Percentiles rank a stretch among this genome's conserved stretches.
Conservation (phyloP, 2,888 invertebrate genomes). For the Uropetala carovei region DNA sequence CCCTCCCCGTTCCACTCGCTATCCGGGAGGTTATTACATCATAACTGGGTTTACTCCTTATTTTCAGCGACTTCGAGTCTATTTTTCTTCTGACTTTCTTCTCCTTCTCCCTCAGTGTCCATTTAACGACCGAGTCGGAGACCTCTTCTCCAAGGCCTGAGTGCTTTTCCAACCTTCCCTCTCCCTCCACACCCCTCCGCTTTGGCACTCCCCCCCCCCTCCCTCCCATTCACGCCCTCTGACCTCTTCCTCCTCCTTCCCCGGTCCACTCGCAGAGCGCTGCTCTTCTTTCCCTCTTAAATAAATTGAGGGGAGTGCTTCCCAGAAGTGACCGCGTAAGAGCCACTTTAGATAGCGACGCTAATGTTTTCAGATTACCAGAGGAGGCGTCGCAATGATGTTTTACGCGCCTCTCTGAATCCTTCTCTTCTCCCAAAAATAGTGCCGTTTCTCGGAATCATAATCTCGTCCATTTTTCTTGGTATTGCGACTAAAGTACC, state of each 20-base stretch:
- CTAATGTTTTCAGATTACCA: constrained; percentile 35
- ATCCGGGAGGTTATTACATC: neutral
- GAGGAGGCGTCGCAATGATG: neutral
- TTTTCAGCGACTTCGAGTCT: constrained; percentile 18
- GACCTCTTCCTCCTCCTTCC: neutral
- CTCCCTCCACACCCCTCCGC: neutral
- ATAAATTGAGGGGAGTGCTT: constrained; percentile 32
- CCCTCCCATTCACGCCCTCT: neutral
- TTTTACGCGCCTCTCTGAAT: neutral
- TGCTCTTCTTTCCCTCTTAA: neutral
- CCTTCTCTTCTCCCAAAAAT: neutral
- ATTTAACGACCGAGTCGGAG: neutral
- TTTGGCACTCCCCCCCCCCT: neutral
- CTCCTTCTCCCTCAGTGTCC: neutral
- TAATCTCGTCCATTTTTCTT: neutral
- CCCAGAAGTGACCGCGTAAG: constrained; percentile 32
- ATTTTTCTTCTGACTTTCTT: neutral
- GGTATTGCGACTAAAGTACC: neutral
- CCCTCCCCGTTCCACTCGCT: too few species aligned
- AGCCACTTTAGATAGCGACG: constrained; percentile 28
- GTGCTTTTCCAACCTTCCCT: neutral
- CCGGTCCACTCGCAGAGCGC: neutral
- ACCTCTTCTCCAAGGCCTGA: neutral
- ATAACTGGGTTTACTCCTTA: constrained; percentile 23
- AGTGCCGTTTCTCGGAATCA: neutral